Base-by-base conservation (phyloP, 2,888 invertebrate genomes). In the Netelia virgata region DNA sequence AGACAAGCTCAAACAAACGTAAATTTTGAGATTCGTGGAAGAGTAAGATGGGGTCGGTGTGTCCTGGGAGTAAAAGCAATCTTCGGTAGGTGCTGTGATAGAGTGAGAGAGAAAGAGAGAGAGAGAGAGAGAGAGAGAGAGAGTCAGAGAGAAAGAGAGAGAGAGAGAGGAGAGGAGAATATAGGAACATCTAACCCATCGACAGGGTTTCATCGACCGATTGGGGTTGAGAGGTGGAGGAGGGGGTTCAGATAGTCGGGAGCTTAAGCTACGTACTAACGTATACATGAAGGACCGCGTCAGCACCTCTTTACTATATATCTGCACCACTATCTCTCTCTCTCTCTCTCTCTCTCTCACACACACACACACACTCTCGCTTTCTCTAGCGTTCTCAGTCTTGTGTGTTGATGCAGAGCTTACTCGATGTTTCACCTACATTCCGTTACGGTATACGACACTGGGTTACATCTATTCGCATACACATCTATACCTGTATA, bases 181-280 rank as follows among this genome's bases (percentile, higher is more conserved):
- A 80, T n/a, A 64, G 68, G 84, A 86, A 86, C 86, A 88, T 88
- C 87, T 87, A 89, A 90, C 88, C 88, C 89, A 90, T 89, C 88
- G 89, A 89, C 90, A 89, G 91, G 90, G 90, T 92, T 92, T 92
- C 92, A 92, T 92, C 92, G 92, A 92, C 91, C 92, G 88, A 91
- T 91, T 89, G 89, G 89, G 89, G 89, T 86, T 88, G 88, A 63
- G 63, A 53, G 74, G 79, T 47, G 90, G 91, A 18, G 43, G 20
- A 28, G 77, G 69, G 10, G 78, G 78, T 61, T 28, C 53, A 61
- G 69, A 78, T 78, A 50, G 70, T 72, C 36, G 53, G 90, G 89
- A 90, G 91, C 90, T 92, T 90, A 90, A 91, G 90, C 90, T 89
- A 88, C 89, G 78, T 82, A 82, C 78, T 70, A 82, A 84, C 84